Evolutionary conservation across 2,113 vertebrate species (phyloP).

Genomic region (Tinamus guttatus): DNA sequence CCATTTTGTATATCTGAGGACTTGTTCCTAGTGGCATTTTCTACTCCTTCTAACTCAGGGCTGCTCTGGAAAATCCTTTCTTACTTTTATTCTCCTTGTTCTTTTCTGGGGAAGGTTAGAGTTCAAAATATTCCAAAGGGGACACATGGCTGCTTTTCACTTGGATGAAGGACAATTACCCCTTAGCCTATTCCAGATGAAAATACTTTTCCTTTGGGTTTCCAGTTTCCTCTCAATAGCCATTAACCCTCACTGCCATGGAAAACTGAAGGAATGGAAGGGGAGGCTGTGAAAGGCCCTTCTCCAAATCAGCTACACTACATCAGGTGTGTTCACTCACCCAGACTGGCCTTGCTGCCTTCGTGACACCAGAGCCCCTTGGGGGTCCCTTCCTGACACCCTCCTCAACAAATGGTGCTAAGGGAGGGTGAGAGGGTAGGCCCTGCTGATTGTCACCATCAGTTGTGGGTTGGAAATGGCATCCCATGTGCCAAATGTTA

Average conservation of each 20-base stretch:
- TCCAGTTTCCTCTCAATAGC: neutral
- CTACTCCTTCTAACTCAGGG: neutral
- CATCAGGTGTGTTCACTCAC: neutral
- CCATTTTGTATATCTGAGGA: neutral
- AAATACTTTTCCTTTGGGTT: neutral
- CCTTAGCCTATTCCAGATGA: neutral
- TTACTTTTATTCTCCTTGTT: neutral
- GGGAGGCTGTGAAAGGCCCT: neutral
- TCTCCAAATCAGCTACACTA: neutral
- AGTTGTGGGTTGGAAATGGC: neutral
- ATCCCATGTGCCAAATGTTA: conserved; percentile 54
- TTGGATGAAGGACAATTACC: neutral
- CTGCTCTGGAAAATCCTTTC: neutral
- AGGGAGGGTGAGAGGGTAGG: neutral
- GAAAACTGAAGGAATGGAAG: neutral
- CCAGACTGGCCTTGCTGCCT: neutral
- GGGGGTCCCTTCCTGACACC: neutral
- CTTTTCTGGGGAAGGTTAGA: neutral
- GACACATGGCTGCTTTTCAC: neutral
- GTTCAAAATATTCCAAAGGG: neutral
- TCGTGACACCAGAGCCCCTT: neutral
- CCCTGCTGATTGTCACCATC: neutral
- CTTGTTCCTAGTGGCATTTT: neutral
- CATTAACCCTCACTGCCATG: neutral
- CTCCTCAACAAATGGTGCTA: neutral